These are phyloP conservation scores for Hyaena hyaena DNA, from an alignment of 2,113 vertebrate genomes.

Conservation along the genomic window DNA sequence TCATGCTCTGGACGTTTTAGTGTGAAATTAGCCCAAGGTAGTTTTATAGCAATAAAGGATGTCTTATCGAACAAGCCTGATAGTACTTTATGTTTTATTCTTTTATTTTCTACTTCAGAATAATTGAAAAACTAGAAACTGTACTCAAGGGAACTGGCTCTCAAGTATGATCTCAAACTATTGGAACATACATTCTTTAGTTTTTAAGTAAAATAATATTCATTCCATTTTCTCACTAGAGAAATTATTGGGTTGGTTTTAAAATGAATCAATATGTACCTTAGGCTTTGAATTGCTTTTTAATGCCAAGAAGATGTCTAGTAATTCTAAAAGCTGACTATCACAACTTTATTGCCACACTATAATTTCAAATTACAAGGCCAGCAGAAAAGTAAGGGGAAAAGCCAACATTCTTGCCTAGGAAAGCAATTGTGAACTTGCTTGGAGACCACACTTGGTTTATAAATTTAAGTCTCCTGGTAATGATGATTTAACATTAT, in stretches of 20 bases:
- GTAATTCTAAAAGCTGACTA: conserved; percentile 58
- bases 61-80: conserved; percentile 56
- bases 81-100: conserved; percentile 48
- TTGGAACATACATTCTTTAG: conserved; percentile 45
- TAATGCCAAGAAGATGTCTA: conserved; percentile 43
- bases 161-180: conserved; percentile 60
- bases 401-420: conserved; percentile 53
- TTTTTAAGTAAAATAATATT: conserved; percentile 72
- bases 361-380: conserved; percentile 65
- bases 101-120: conserved; percentile 65
- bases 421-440: conserved; percentile 58
- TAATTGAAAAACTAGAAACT: conserved; percentile 65
- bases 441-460: neutral
- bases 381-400: conserved; percentile 61
- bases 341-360: conserved; percentile 54
- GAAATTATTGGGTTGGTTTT: conserved; percentile 25
- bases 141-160: conserved; percentile 35
- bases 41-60: conserved; percentile 57
- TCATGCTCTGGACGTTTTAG: conserved; percentile 61
- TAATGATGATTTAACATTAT: conserved; percentile 55
- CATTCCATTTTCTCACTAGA: conserved; percentile 37
- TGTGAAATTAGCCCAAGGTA: conserved; percentile 69
- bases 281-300: conserved; percentile 43
- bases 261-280: conserved; percentile 53
- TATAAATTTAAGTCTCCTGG: conserved; percentile 11